Percentiles rank a stretch among this genome's conserved stretches.
Conservation (phyloP, 2,113 vertebrate genomes). For the Alligator sinensis region DNA sequence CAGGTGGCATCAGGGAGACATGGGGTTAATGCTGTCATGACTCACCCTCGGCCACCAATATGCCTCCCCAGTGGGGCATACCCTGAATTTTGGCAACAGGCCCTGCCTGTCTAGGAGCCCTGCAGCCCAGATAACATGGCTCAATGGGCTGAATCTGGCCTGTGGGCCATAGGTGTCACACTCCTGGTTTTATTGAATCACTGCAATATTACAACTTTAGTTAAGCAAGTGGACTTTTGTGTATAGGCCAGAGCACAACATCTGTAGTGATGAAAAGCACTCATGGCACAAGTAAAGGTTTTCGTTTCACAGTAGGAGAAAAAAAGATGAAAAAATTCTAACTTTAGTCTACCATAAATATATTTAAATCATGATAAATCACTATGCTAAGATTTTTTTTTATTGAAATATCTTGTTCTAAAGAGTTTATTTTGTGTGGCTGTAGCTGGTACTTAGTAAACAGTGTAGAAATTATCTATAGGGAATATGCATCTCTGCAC, state of each 20-base stretch:
- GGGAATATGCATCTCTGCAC: conserved; percentile 5
- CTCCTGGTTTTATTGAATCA: conserved; percentile 13
- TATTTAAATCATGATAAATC: neutral
- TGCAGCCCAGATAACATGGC: too few relatives aligned
- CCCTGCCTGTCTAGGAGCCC: too few relatives aligned
- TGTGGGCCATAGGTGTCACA: too few relatives aligned
- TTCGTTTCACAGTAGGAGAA: neutral
- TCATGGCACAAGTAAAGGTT: conserved; percentile 11
- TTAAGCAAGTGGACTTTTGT: conserved; percentile 11
- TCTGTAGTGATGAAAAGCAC: conserved; percentile 26
- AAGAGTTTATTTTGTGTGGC: conserved; percentile 14
- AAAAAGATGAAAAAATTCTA: neutral
- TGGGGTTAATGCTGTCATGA: too few relatives aligned
- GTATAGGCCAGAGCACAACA: neutral
- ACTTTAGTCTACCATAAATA: neutral
- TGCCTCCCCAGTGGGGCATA: too few relatives aligned
- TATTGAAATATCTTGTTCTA: neutral
- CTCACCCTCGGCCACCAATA: too few relatives aligned
- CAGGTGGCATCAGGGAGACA: too few relatives aligned
- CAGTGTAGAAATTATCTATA: conserved; percentile 15
- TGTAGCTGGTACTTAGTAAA: neutral
- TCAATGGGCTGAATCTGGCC: too few relatives aligned
- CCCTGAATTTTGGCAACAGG: too few relatives aligned
- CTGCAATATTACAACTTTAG: conserved; percentile 14
- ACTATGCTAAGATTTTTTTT: neutral